Percentiles rank a stretch among this genome's conserved stretches.
Evolutionary conservation across 2,113 vertebrate species (phyloP).

Genomic region (Dipodomys stephensi): DNA sequence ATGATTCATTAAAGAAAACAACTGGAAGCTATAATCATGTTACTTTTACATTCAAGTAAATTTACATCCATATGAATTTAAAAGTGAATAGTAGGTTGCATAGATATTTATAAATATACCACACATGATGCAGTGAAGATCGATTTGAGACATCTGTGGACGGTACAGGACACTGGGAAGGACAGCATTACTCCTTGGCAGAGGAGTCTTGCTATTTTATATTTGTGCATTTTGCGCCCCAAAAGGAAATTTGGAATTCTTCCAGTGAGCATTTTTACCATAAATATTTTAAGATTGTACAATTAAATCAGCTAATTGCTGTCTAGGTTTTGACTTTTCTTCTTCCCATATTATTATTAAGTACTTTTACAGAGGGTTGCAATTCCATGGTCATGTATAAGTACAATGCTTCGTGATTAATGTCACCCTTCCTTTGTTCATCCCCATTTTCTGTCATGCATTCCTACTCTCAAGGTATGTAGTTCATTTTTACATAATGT

Average conservation of each 20-base stretch:
- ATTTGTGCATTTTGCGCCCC: not conserved
- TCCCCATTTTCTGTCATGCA: no score
- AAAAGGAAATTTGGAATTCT: not conserved
- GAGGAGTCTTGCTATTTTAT: not conserved
- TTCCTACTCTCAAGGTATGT: no score
- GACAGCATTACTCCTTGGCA: not conserved
- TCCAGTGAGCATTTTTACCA: not conserved
- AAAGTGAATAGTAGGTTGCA: not conserved
- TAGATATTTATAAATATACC: not conserved
- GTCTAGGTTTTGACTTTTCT: not conserved
- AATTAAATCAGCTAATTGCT: not conserved
- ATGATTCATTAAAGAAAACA: not conserved
- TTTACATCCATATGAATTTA: no score
- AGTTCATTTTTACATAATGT: no score
- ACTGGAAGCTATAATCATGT: not conserved
- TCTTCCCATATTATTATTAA: no score
- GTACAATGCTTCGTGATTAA: no score
- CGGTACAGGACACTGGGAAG: not conserved
- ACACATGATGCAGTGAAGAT: no score
- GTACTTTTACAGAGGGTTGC: no score
- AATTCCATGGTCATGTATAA: no score
- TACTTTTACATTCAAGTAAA: not conserved
- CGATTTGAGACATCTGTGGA: not conserved
- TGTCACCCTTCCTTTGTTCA: no score
- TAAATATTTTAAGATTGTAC: not conserved